phyloP scores from a whole-genome alignment of 1,140 invertebrate genomes.

The Harlomillsia oculata region DNA sequence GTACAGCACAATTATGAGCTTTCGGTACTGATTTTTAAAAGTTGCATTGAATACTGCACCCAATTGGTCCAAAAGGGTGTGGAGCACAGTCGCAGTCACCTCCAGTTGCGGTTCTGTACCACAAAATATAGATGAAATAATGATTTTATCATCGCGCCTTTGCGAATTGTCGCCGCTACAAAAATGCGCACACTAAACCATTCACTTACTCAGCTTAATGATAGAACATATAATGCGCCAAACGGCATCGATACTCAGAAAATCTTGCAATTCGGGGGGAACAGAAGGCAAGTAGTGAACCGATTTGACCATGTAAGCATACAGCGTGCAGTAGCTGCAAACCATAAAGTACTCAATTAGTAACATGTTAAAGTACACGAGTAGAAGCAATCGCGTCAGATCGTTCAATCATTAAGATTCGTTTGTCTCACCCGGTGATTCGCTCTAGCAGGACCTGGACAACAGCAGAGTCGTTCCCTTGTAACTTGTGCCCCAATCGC shows the following conservation, averaged over 20 bases:
- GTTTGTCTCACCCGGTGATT: conserved; percentile 20
- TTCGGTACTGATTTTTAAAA: conserved; percentile 23
- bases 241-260: conserved; percentile 23
- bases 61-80: conserved; percentile 24
- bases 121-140: not conserved
- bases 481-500: conserved; percentile 18
- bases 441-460: conserved; percentile 23
- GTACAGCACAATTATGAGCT: conserved; percentile 16
- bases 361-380: not conserved
- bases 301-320: conserved; percentile 30
- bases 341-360: not conserved
- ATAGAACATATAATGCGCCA: conserved; percentile 28
- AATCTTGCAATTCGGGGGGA: too few relatives aligned
- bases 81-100: conserved; percentile 25
- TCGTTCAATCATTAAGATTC: not conserved
- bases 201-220: conserved; percentile 26
- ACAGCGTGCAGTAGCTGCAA: conserved; percentile 30
- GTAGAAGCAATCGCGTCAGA: not conserved
- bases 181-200: too few relatives aligned
- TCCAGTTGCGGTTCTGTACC: conserved; percentile 31
- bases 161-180: too few relatives aligned
- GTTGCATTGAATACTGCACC: conserved; percentile 3
- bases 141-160: not conserved
- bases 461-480: conserved; percentile 24
- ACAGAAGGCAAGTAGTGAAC: too few relatives aligned